A percentile compares a stretch with the other conserved stretches of the same genome.
These are phyloP conservation scores for Helicolenus hilgendorfi DNA, from an alignment of 2,797 vertebrate species.

Conservation along the genomic window DNA sequence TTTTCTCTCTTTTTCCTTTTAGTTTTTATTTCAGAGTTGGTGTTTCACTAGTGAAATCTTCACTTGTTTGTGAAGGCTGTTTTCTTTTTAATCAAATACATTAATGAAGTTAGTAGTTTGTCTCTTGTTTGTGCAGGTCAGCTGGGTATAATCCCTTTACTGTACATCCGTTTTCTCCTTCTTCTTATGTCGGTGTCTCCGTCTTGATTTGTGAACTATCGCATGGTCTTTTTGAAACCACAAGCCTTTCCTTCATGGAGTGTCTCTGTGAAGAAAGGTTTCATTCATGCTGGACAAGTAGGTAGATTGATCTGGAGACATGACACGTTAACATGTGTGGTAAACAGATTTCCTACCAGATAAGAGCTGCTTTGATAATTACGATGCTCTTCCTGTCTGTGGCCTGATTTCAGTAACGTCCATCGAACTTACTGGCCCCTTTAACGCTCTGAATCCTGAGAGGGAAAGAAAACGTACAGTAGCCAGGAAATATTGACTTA, in stretches of 20 bases:
- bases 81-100: neutral
- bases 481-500: conserved; percentile 4
- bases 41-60: neutral
- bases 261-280: conserved; percentile 12
- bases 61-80: neutral
- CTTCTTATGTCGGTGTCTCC: neutral
- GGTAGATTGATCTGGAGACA: conserved; percentile 30
- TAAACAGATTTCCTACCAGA: conserved; percentile 55
- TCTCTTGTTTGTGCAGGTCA: neutral
- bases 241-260: conserved; percentile 3
- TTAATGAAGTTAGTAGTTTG: neutral
- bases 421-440: neutral
- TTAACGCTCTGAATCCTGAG: neutral
- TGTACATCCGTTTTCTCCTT: neutral
- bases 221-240: neutral
- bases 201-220: conserved; percentile 1
- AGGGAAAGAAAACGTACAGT: neutral
- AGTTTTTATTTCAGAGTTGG: neutral
- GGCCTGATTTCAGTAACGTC: conserved; percentile 17
- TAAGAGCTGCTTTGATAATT: conserved; percentile 58
- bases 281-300: conserved; percentile 43
- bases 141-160: neutral
- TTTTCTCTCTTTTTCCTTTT: neutral
- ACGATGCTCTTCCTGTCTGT: neutral
- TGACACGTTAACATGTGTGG: conserved; percentile 35